A percentile compares a stretch with the other conserved stretches of the same genome.
phyloP scores from a whole-genome alignment of 1,140 invertebrate genomes.

The Drosophila repletoides region DNA sequence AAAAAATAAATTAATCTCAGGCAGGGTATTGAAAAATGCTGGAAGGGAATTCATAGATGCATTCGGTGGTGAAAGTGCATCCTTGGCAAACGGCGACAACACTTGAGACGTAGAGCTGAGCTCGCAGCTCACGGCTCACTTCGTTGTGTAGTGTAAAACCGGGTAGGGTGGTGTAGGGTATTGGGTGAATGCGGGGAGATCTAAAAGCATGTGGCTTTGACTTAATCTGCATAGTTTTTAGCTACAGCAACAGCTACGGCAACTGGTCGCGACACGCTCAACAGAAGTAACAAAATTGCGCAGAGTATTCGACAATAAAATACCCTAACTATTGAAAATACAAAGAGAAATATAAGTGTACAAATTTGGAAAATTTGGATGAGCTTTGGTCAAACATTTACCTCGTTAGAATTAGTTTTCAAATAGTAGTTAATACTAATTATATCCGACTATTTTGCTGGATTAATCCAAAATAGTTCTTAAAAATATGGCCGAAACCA shows the following conservation, averaged over 20 bases:
- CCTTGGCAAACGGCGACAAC: neutral
- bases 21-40: no score
- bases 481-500: no score
- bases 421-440: no score
- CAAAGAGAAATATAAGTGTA: no score
- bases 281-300: neutral
- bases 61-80: neutral
- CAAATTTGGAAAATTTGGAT: no score
- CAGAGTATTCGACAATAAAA: neutral
- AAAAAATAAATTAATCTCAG: no score
- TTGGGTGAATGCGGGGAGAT: neutral
- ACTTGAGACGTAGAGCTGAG: constrained; percentile 30
- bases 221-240: constrained; percentile 19
- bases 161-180: neutral
- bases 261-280: constrained; percentile 9
- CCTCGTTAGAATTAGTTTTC: no score
- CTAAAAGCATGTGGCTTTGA: constrained; percentile 22
- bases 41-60: neutral
- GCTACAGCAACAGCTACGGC: neutral
- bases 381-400: no score
- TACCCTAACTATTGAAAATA: neutral
- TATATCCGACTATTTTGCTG: no score
- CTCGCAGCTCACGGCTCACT: no score
- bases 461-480: no score
- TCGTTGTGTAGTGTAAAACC: neutral